Conservation (phyloP, 1,140 invertebrate genomes). For the Drosophila nebulosa region DNA sequence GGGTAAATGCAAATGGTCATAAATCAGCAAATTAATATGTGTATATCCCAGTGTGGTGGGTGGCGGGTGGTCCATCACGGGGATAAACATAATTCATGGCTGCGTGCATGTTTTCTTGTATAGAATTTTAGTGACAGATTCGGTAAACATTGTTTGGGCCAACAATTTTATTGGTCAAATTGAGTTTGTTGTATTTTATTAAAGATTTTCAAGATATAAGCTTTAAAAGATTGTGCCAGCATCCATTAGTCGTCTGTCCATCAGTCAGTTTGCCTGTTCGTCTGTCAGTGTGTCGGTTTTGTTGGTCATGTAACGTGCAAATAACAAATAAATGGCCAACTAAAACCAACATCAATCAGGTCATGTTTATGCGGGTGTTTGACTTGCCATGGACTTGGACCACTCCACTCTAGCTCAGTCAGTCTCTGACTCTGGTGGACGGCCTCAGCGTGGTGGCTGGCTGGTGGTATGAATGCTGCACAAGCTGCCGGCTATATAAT, state of each 20-base stretch:
- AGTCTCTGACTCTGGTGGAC: background rate
- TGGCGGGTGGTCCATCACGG: conserved; percentile 37
- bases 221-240: conserved; percentile 26
- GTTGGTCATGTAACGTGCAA: conserved; percentile 41
- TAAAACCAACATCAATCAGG: conserved; percentile 65
- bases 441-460: background rate
- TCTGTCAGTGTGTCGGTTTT: conserved; percentile 7
- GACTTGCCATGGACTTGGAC: background rate
- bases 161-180: conserved; percentile 6
- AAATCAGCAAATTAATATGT: conserved; percentile 72
- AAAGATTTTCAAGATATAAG: conserved; percentile 8
- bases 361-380: conserved; percentile 58
- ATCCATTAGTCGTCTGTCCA: conserved; percentile 21
- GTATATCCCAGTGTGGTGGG: conserved; percentile 28
- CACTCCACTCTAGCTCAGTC: background rate
- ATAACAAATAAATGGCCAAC: conserved; percentile 62
- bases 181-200: conserved; percentile 21
- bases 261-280: background rate
- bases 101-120: conserved; percentile 13
- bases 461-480: background rate
- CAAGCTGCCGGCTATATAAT: conserved; percentile 10
- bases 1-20: conserved; percentile 50
- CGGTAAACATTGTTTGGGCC: conserved; percentile 28
- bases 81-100: conserved; percentile 54
- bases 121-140: conserved; percentile 45